A percentile compares a stretch with the other conserved stretches of the same genome.
Evolutionary conservation across 1,140 invertebrate species (phyloP).

Genomic region (Drosophila pseudoananassae): DNA sequence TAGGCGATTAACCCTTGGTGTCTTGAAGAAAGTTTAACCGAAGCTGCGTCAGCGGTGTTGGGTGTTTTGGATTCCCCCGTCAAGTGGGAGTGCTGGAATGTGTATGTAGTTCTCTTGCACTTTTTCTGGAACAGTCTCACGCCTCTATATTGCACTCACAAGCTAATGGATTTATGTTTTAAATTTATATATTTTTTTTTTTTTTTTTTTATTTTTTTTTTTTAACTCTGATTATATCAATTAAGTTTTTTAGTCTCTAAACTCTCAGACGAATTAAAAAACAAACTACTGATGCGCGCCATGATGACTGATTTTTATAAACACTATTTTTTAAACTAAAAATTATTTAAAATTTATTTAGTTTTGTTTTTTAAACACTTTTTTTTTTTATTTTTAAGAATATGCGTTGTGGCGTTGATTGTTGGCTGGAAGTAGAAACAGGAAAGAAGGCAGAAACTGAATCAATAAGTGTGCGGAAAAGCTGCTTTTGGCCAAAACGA

Average conservation of each 20-base stretch:
- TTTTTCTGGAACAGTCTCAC: constrained; percentile 35
- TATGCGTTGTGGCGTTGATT: constrained; percentile 31
- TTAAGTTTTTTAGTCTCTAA: constrained; percentile 83
- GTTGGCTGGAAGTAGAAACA: constrained; percentile 57
- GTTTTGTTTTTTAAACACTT: constrained; percentile 14
- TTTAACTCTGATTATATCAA: constrained; percentile 40
- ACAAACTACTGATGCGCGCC: constrained; percentile 78
- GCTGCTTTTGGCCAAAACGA: constrained; percentile 31
- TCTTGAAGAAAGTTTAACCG: constrained; percentile 54
- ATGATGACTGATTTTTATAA: constrained; percentile 46
- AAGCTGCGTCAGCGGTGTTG: not conserved
- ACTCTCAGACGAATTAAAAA: constrained; percentile 57
- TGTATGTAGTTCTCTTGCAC: constrained; percentile 15
- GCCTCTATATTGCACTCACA: constrained; percentile 4
- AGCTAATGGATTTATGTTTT: constrained; percentile 14
- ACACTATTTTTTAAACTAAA: constrained; percentile 22
- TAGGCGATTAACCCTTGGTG: constrained; percentile 73
- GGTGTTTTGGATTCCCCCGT: constrained; percentile 10
- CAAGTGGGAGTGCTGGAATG: constrained; percentile 17
- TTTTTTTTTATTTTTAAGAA: constrained; percentile 21
- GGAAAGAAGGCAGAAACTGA: constrained; percentile 27
- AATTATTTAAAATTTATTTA: constrained; percentile 3
- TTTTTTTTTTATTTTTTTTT: constrained; percentile 4
- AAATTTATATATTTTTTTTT: constrained; percentile 11
- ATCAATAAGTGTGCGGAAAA: constrained; percentile 62